phyloP scores from a whole-genome alignment of 2,888 invertebrate species.

The Cataglyphis cursor region DNA sequence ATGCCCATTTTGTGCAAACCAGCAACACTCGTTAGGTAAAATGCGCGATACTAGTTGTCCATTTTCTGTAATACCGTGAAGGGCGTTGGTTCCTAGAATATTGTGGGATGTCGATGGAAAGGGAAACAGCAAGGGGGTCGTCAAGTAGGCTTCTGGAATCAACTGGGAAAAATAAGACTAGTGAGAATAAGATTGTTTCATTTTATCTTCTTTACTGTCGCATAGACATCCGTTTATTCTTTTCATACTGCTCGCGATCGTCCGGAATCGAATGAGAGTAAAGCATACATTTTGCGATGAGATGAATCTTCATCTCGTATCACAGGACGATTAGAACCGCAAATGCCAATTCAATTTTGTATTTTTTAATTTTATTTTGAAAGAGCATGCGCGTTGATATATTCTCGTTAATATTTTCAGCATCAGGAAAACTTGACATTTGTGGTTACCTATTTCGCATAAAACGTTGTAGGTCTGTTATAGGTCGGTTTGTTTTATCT shows the following conservation, averaged over 20 bases:
- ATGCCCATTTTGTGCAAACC: constrained; percentile 68
- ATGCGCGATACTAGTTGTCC: constrained; percentile 75
- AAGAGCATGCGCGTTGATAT: constrained; percentile 1
- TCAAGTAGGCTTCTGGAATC: constrained; percentile 78
- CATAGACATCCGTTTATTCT: constrained; percentile 64
- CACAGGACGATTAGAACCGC: constrained; percentile 44
- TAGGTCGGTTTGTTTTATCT: constrained; percentile 54
- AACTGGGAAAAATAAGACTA: constrained; percentile 70
- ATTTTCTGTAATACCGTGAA: constrained; percentile 63
- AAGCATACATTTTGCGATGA: constrained; percentile 43
- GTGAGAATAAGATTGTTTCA: neutral
- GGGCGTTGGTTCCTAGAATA: constrained; percentile 67
- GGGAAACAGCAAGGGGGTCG: constrained; percentile 78
- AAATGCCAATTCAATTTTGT: constrained; percentile 29
- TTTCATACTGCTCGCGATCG: constrained; percentile 58
- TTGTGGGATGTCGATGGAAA: constrained; percentile 74
- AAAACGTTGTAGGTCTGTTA: constrained; percentile 47
- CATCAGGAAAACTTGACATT: constrained; percentile 35
- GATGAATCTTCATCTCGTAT: constrained; percentile 20
- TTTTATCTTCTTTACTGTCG: constrained; percentile 60
- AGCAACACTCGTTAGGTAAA: constrained; percentile 79
- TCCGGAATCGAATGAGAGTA: constrained; percentile 58
- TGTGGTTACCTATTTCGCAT: constrained; percentile 30
- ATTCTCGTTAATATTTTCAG: neutral
- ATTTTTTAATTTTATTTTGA: constrained; percentile 5